Conservation (phyloP, 1,140 invertebrate genomes). For the Cyrtorhinus lividipennis region DNA sequence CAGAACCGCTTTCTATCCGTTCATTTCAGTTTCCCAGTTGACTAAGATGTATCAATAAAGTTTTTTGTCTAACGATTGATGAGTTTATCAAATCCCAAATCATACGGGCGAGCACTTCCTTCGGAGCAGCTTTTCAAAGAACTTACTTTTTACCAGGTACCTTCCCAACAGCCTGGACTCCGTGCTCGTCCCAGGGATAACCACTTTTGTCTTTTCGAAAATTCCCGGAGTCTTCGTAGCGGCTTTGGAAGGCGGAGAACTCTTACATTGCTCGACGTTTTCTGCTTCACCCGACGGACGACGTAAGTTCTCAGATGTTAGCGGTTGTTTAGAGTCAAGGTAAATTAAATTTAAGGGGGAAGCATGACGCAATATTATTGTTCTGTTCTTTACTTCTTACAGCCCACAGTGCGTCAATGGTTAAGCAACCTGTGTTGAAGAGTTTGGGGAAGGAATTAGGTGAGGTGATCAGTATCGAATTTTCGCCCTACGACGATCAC, state of each 20-base stretch:
- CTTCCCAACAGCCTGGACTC: not conserved
- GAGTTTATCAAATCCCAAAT: too few relatives aligned
- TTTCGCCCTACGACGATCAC: conserved; percentile 16
- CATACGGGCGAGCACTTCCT: too few relatives aligned
- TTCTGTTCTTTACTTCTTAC: too few relatives aligned
- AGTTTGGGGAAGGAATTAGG: not conserved
- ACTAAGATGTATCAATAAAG: too few relatives aligned
- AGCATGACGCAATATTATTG: too few relatives aligned
- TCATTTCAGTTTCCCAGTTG: too few relatives aligned
- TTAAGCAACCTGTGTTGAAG: conserved; percentile 16
- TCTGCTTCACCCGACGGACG: conserved; percentile 7
- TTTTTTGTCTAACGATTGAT: too few relatives aligned
- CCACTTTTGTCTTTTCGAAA: conserved; percentile 15
- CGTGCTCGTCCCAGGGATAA: conserved; percentile 10
- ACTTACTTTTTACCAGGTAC: conserved; percentile 15
- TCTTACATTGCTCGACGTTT: conserved; percentile 18
- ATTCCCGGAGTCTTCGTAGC: conserved; percentile 15
- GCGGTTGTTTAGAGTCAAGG: too few relatives aligned
- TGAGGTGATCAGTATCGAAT: conserved; percentile 10
- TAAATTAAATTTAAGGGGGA: too few relatives aligned
- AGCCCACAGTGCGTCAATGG: not conserved
- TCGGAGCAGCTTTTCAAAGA: too few relatives aligned
- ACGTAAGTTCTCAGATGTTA: too few relatives aligned
- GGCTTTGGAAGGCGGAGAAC: conserved; percentile 16
- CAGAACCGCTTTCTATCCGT: too few relatives aligned